These are phyloP conservation scores for Phodopus roborovskii DNA, from an alignment of 2,113 vertebrate genomes.

Conservation along the genomic window DNA sequence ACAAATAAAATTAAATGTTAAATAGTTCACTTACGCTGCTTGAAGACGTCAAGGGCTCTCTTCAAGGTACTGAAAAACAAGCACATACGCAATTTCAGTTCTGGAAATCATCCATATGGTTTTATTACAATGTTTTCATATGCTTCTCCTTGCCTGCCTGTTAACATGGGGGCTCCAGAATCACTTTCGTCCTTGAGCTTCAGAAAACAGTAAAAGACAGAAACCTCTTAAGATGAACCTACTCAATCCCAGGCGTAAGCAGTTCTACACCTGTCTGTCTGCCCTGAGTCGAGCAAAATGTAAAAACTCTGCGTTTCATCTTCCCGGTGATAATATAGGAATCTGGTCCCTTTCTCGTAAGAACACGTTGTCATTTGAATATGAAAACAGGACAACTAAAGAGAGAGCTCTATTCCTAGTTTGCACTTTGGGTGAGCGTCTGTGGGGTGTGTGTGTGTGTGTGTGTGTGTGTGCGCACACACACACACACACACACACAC, in stretches of 20 bases:
- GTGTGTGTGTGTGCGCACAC: background rate
- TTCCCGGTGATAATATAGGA: background rate
- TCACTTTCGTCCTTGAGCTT: background rate
- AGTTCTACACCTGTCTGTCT: background rate
- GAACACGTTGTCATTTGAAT: conserved; percentile 13
- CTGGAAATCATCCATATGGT: background rate
- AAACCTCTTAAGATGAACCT: background rate
- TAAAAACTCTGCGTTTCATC: background rate
- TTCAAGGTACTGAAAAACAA: conserved; percentile 91
- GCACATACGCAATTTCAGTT: conserved; percentile 53
- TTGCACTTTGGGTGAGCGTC: background rate
- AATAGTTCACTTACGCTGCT: conserved; percentile 92
- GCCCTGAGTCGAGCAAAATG: background rate
- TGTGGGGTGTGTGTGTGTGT: background rate
- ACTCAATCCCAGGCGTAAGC: background rate
- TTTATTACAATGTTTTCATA: background rate
- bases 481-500: too few relatives aligned
- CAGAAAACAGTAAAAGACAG: background rate
- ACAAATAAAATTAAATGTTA: background rate
- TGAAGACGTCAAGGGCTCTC: conserved; percentile 94
- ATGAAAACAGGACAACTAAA: background rate
- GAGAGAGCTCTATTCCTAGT: background rate
- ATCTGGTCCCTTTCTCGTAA: background rate
- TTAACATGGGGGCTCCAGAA: background rate
- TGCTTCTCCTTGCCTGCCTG: background rate